Evolutionary conservation across 2,113 vertebrate species (phyloP).

Genomic region (Mesoclemmys tuberculata): DNA sequence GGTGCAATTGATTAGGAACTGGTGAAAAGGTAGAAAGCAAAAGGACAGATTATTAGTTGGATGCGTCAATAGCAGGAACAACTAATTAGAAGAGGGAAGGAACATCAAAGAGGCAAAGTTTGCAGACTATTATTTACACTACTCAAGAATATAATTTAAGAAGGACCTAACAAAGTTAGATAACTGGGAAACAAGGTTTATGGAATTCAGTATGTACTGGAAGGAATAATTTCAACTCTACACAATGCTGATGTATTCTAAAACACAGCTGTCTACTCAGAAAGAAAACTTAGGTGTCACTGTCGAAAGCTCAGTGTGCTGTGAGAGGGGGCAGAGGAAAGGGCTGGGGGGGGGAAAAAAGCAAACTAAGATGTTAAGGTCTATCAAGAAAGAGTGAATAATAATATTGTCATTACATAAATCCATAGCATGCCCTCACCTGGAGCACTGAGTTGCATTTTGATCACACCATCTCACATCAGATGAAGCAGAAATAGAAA

Average conservation of each 20-base stretch:
- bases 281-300: background rate
- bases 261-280: background rate
- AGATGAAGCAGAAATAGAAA: slow-evolving; percentile 22
- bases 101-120: background rate
- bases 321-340: background rate
- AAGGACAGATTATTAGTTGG: background rate
- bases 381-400: background rate
- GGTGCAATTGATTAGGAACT: accelerated
- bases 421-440: slow-evolving; percentile 21
- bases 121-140: background rate
- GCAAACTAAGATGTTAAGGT: background rate
- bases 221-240: background rate
- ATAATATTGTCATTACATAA: background rate
- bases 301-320: background rate
- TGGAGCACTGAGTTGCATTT: background rate
- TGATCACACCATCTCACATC: slow-evolving; percentile 18
- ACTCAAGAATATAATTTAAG: background rate
- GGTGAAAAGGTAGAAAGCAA: background rate
- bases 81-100: background rate
- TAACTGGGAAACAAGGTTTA: background rate
- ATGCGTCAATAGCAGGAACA: background rate
- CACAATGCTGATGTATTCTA: background rate
- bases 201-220: background rate
- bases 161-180: accelerated
- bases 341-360: background rate